Evolutionary conservation across 2,113 vertebrate genomes (phyloP).

Genomic region (Bothrops jararaca): DNA sequence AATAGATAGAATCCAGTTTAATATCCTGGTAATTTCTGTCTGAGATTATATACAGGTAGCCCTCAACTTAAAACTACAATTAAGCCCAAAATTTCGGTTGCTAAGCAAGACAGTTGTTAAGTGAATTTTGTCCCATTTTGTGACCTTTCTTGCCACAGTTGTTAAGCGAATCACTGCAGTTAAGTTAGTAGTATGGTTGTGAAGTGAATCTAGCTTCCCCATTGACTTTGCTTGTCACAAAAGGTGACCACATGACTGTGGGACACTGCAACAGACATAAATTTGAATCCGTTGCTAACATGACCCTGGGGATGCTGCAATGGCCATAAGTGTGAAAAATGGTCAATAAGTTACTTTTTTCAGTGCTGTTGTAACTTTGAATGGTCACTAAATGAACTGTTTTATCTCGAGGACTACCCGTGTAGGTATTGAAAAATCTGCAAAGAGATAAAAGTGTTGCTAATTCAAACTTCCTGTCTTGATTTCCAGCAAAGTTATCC

Average conservation of each 20-base stretch:
- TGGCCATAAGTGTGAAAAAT: background rate
- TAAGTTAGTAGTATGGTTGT: background rate
- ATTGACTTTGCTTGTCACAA: no score
- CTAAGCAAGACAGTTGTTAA: no score
- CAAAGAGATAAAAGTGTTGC: background rate
- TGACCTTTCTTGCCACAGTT: background rate
- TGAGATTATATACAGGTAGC: no score
- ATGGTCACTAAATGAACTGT: background rate
- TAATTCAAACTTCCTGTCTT: background rate
- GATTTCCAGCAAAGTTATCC: background rate
- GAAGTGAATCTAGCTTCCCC: background rate
- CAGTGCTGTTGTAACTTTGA: background rate
- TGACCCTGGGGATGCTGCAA: background rate
- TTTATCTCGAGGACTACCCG: background rate
- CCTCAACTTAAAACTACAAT: no score
- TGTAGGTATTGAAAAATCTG: background rate
- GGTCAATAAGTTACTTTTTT: background rate
- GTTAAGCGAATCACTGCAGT: background rate
- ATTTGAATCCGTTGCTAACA: no score
- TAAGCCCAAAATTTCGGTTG: no score
- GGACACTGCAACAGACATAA: background rate
- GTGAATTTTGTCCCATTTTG: background rate
- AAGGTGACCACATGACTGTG: no score
- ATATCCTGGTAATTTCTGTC: no score
- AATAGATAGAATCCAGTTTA: no score